These are phyloP conservation scores for Dipodomys ordii DNA, from an alignment of 2,113 vertebrate genomes.

Conservation along the genomic window DNA sequence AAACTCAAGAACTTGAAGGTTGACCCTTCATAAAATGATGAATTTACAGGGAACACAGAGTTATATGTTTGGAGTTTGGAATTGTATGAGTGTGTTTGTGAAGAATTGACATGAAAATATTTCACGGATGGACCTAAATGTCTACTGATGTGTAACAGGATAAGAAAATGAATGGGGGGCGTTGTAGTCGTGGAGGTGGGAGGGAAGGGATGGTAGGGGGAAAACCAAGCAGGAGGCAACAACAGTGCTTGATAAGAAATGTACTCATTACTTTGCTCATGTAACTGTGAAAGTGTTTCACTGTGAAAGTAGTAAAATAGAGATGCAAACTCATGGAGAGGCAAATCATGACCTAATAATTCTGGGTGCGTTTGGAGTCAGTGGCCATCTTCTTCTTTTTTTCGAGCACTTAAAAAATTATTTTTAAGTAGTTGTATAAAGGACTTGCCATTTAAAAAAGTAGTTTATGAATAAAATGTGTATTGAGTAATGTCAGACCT, in stretches of 20 bases:
- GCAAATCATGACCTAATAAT: not conserved
- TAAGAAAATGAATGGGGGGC: not conserved
- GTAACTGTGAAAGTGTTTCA: too few species aligned
- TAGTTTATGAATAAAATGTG: too few species aligned
- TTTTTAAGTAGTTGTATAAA: too few species aligned
- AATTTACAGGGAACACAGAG: slow-evolving; percentile 72
- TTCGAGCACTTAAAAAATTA: too few species aligned
- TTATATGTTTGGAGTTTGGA: slow-evolving; percentile 68
- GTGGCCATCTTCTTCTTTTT: not conserved
- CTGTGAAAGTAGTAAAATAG: not conserved
- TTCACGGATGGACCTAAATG: not conserved
- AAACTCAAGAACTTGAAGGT: slow-evolving; percentile 80
- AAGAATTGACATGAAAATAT: slow-evolving; percentile 38
- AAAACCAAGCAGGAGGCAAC: too few species aligned
- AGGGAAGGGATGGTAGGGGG: too few species aligned
- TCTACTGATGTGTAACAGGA: not conserved
- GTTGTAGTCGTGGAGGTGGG: not conserved
- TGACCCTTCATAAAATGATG: slow-evolving; percentile 78
- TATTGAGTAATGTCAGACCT: too few species aligned
- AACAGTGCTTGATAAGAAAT: too few species aligned
- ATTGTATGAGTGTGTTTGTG: slow-evolving; percentile 16
- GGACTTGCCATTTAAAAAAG: too few species aligned
- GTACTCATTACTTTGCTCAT: too few species aligned
- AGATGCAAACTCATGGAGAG: slow-evolving; percentile 59
- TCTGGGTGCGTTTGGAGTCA: slow-evolving; percentile 53